Evolutionary conservation across 1,140 invertebrate species (phyloP).

Genomic region (Psilanteris sp.): DNA sequence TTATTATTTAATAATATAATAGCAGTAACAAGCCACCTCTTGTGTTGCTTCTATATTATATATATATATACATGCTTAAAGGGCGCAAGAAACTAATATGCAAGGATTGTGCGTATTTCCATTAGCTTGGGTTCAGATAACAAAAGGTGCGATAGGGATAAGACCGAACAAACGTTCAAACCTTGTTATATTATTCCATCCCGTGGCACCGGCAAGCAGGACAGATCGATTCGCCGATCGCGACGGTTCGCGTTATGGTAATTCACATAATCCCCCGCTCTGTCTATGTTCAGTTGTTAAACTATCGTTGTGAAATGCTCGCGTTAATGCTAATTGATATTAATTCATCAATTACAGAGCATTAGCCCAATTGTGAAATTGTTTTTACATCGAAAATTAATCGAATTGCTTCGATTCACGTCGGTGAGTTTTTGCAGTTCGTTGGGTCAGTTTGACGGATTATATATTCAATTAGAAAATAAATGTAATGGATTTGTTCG

Average conservation of each 20-base stretch:
- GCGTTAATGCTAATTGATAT: slow-evolving; percentile 22
- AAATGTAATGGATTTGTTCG: too few species aligned
- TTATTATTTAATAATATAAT: slow-evolving; percentile 38
- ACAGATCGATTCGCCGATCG: not conserved
- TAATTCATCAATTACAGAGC: slow-evolving; percentile 16
- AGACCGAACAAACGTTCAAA: not conserved
- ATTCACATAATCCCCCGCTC: slow-evolving; percentile 5
- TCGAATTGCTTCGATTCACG: not conserved
- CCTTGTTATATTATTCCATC: not conserved
- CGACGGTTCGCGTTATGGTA: slow-evolving; percentile 3
- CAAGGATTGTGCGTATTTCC: not conserved
- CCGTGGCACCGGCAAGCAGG: not conserved
- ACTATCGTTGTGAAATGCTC: slow-evolving; percentile 3
- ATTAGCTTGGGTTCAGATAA: not conserved
- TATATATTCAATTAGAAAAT: too few species aligned
- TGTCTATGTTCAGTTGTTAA: slow-evolving; percentile 21
- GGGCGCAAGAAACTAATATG: slow-evolving; percentile 17
- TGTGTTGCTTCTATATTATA: not conserved
- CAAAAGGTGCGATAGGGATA: not conserved
- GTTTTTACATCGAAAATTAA: slow-evolving; percentile 11
- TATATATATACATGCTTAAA: slow-evolving; percentile 12
- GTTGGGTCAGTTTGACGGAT: too few species aligned
- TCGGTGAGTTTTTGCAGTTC: slow-evolving; percentile 12
- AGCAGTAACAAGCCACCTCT: slow-evolving; percentile 1
- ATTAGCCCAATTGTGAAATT: not conserved